A percentile compares a stretch with the other conserved stretches of the same genome.
phyloP scores from a whole-genome alignment of 2,888 invertebrate genomes.

The Orgyia antiqua region DNA sequence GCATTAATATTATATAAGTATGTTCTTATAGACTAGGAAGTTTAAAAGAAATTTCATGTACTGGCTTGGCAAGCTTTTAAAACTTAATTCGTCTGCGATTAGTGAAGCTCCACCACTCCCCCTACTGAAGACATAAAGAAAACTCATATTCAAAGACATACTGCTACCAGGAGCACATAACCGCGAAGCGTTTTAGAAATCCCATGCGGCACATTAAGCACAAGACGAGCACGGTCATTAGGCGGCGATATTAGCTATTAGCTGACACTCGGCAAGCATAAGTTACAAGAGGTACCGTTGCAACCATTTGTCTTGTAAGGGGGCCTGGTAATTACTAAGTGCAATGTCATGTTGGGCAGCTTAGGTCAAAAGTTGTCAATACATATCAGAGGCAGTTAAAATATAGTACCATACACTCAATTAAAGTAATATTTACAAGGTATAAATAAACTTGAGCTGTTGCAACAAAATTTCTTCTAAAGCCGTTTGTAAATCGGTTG shows the following conservation, averaged over 20 bases:
- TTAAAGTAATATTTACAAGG: too few species aligned
- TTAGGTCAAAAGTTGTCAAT: slow-evolving; percentile 17
- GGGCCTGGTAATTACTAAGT: slow-evolving; percentile 26
- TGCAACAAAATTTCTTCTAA: too few species aligned
- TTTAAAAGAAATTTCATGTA: too few species aligned
- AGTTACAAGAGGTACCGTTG: slow-evolving; percentile 38
- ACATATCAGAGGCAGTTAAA: slow-evolving; percentile 3
- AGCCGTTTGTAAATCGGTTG: too few species aligned
- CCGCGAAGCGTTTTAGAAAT: slow-evolving; percentile 27
- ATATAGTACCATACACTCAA: not conserved
- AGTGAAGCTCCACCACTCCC: too few species aligned
- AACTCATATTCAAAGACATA: too few species aligned
- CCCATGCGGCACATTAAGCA: slow-evolving; percentile 69
- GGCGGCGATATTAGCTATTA: slow-evolving; percentile 77
- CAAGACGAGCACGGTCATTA: slow-evolving; percentile 75
- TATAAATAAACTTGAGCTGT: too few species aligned
- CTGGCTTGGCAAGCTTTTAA: too few species aligned
- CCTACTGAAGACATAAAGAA: too few species aligned
- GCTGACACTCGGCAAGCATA: slow-evolving; percentile 59
- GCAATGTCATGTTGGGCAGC: slow-evolving; percentile 18
- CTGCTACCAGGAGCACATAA: slow-evolving; percentile 25
- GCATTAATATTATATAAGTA: too few species aligned
- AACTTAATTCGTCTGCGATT: too few species aligned
- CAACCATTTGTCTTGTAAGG: slow-evolving; percentile 56
- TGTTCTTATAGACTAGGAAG: too few species aligned